Evolutionary conservation across 2,888 invertebrate species (phyloP).

Genomic region (Parthenolecanium corni): DNA sequence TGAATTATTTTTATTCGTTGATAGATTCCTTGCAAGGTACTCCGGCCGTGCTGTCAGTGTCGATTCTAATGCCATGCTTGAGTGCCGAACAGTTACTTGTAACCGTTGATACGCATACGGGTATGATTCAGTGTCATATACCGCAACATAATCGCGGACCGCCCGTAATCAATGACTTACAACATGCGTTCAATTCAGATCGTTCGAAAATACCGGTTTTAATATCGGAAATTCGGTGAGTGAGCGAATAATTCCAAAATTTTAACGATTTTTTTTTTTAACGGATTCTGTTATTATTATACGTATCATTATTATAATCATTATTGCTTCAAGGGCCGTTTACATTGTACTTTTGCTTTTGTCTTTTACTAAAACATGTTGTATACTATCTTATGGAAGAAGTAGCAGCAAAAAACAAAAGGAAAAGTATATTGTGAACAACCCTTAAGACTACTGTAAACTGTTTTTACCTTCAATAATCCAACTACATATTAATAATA

Average conservation of each 20-base stretch:
- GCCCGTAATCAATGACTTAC: slow-evolving; percentile 67
- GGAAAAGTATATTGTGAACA: not conserved
- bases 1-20: not conserved
- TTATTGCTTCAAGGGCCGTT: too few species aligned
- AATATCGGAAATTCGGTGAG: slow-evolving; percentile 54
- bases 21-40: slow-evolving; percentile 58
- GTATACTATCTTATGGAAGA: too few species aligned
- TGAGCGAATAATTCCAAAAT: not conserved
- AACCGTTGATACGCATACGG: slow-evolving; percentile 88
- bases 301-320: too few species aligned
- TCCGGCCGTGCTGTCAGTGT: slow-evolving; percentile 83
- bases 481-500: too few species aligned
- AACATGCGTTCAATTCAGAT: slow-evolving; percentile 65
- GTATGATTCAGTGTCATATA: slow-evolving; percentile 80
- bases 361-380: too few species aligned
- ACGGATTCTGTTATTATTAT: too few species aligned
- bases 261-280: too few species aligned
- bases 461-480: too few species aligned
- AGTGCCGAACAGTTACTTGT: slow-evolving; percentile 84
- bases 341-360: too few species aligned
- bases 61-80: slow-evolving; percentile 77
- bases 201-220: slow-evolving; percentile 52
- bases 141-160: slow-evolving; percentile 62
- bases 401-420: too few species aligned
- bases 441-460: not conserved